Evolutionary conservation across 2,113 vertebrate species (phyloP), one percentile per base, ranked within the genome.

Genomic region (Gulo gulo): DNA sequence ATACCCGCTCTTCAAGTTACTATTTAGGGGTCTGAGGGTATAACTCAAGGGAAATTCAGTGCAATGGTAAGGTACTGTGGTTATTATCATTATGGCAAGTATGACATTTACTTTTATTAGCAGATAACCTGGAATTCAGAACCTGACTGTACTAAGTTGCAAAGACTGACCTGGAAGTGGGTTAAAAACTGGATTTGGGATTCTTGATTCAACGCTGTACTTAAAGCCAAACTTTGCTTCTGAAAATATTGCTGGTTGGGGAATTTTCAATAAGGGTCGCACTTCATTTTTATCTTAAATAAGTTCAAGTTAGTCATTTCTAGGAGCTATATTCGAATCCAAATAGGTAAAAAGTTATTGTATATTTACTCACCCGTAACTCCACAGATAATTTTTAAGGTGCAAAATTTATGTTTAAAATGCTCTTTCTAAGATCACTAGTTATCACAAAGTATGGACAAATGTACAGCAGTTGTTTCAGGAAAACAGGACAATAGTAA

Each of bases 211-310:
- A 63, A 42, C 24, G 69, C 16, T 39, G 13, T 59, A 29, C 61
- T 74, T 80, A 61, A 78, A 93, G 16, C 36, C 85, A 74, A 65
- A 39, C 12, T 6, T 89, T 76, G 8, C 26, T 2, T 92, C 23
- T 39, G 65, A 88, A 90, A 82, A 52, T 10, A 83, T 31, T 52
- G 10, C 15, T 82, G 16, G 29, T 13, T 85, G 39, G 23, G 24
- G 16, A 86, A 2, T 94, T 94, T 45, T 82, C 18, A 95, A 45
- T 95, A 74, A 86, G 20, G 26, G 86, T 24, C 74, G 4, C 26
- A 78, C 80, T 95, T 88, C n/a, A 83, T 95, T 95, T 95, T 92
- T 89, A 67, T 69, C 14, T 13, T 47, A 59, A 85, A 67, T 80
- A 94, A 59, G 67, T 79, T 84, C 36, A 88, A 14, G 79, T 63